Base-by-base conservation (phyloP, 2,797 vertebrate genomes). In the Cyclopterus lumpus region DNA sequence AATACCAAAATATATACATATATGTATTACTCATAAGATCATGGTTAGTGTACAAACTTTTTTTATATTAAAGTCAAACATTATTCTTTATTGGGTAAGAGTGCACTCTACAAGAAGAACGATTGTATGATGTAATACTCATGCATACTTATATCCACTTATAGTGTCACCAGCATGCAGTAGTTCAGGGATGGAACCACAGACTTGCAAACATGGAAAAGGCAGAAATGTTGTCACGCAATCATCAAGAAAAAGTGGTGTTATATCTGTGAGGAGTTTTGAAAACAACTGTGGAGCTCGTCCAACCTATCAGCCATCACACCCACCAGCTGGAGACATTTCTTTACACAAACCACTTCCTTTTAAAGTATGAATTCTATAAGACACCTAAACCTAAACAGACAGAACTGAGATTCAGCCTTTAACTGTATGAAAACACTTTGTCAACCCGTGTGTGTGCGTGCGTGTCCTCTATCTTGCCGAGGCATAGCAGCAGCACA, bases 391-490 rank as follows among this genome's bases (percentile, higher is more conserved):
- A 79, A 82, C 49, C 69, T 72, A 68, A 80, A 83, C 60, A 77
- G 76, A 83, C 68, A 73, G 53, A 81, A 42, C 32, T 34, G 66
- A 85, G 30, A 72, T 73, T 80, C 34, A 61, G 53, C 20, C n/a
- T 81, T 71, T 61, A 81, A 75, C 67, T 53, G 74, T 65, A 26
- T n/a, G 26, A 49, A 59, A 40, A 40, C 18, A 20, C 57, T 71
- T 49, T 64, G 64, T 85, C 71, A 83, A 74, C 55, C 53, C 72
- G 73, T 73, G 76, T 65, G 46, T 62, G 67, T 61, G 49, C 55
- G 59, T 77, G 75, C 79, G 73, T 79, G 69, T 82, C 72, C 85
- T 89, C 77, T 89, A 87, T 91, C 90, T 87, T 40, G 4, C 63
- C 15, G 53, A 82, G 84, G 82, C 83, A 81, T 69, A 86, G 85